These are phyloP conservation scores for Henicopernis longicauda DNA, from an alignment of 2,113 vertebrate species.

Conservation along the genomic window DNA sequence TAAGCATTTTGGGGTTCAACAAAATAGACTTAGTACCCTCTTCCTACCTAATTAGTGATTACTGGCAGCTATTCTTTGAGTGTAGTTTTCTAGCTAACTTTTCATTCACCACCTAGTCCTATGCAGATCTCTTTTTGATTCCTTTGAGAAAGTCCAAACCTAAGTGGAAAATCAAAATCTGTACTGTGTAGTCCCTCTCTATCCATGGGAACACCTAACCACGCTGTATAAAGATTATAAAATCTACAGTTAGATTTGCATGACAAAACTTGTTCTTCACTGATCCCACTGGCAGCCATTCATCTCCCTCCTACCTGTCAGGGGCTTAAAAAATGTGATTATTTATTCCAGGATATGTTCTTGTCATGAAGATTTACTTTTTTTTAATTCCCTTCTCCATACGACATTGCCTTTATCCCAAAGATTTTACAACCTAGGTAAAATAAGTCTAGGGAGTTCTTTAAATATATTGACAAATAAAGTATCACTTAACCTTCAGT, in stretches of 20 bases:
- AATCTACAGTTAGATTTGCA: background rate
- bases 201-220: background rate
- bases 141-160: background rate
- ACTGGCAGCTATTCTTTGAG: background rate
- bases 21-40: background rate
- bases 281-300: background rate
- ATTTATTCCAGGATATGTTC: background rate
- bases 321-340: background rate
- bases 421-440: background rate
- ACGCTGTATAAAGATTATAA: background rate
- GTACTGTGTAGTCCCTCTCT: background rate
- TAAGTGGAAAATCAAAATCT: background rate
- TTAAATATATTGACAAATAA: background rate
- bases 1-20: background rate
- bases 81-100: background rate
- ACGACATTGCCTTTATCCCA: background rate
- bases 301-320: background rate
- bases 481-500: background rate
- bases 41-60: background rate
- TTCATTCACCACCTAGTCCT: background rate
- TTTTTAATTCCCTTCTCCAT: background rate
- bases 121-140: background rate
- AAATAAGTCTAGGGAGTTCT: background rate
- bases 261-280: background rate
- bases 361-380: background rate